Evolutionary conservation across 2,888 invertebrate species (phyloP), one percentile per base, ranked within the genome.

Genomic region (Tolmerus cingulatus): DNA sequence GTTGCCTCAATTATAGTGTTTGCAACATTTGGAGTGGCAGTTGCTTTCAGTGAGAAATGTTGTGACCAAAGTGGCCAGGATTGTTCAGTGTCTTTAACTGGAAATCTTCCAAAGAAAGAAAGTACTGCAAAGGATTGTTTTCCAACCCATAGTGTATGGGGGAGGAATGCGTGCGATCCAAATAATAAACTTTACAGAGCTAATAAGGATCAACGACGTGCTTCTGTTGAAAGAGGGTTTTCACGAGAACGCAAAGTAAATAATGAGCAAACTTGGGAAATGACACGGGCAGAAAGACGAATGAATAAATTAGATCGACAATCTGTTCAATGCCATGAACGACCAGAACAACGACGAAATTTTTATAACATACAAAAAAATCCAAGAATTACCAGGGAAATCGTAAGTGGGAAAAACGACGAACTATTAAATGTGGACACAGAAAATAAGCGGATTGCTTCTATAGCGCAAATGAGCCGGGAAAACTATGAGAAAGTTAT

Each of bases 1-100:
- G 5, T 76, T 34, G 86, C 76, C 76, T 76, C 55, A 76, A 27
- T 76, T 86, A 46, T 76, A 51, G 86, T 86, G 74, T 46, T 86
- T 51, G 76, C 46, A 5, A n/a, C 76, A 30, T 86, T 40, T 40
- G 51, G 46, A 51, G 34, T 30, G n/a, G n/a, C 76, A 76, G n/a
- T 34, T 74, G 51, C 37, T 2, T 43, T 82, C 57, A 37, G 55
- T n/a, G 82, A 82, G 27, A 82, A 55, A 57, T 8, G 37, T 57
- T 82, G 82, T 57, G 37, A 27, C 7, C 57, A 14, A 34, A 14
- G 34, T 43, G 82, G 14, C n/a, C 82, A 57, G 19, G 57, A 55
- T 46, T 82, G 82, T 57, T 19, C 40, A 14, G 43, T 12, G 46
- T 9, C n/a, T 19, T 23, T 5, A 23, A 51, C 8, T 27, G 8